Conservation (phyloP, 1,140 invertebrate genomes). For the Drosophila sucinea region DNA sequence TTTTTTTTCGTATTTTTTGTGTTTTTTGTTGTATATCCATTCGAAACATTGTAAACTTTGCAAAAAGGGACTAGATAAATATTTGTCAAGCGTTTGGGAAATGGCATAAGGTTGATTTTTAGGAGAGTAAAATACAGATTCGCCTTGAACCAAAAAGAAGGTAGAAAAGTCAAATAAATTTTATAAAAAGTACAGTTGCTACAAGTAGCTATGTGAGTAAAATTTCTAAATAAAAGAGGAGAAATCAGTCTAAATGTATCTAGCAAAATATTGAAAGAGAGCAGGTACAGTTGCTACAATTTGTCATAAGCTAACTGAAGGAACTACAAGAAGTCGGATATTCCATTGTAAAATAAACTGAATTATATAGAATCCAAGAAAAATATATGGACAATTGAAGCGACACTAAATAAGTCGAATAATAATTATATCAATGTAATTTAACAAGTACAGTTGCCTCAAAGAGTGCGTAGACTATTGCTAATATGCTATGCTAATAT, state of each 20-base stretch:
- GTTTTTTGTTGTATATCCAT: slow-evolving; percentile 15
- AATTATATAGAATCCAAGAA: too few species aligned
- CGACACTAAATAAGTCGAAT: too few species aligned
- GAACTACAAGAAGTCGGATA: too few species aligned
- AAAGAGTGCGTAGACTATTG: not conserved
- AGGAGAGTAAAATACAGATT: not conserved
- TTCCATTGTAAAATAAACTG: too few species aligned
- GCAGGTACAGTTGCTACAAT: not conserved
- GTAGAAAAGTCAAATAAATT: not conserved
- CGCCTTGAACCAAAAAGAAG: not conserved
- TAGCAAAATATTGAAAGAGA: not conserved
- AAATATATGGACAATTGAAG: too few species aligned
- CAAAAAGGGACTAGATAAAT: slow-evolving; percentile 43
- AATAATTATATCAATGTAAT: too few species aligned
- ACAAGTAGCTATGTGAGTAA: not conserved
- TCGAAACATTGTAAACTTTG: slow-evolving; percentile 23
- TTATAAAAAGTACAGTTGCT: not conserved
- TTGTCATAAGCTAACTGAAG: too few species aligned
- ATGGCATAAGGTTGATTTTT: slow-evolving; percentile 3
- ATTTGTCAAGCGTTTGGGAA: slow-evolving; percentile 20
- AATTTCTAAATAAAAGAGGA: not conserved
- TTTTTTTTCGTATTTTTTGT: slow-evolving; percentile 31
- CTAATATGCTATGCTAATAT: too few species aligned
- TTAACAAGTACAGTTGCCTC: not conserved
- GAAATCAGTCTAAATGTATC: not conserved